Evolutionary conservation across 92 coral and sea anemone genomes (phyloP), one percentile per base, ranked within the genome.

Genomic region (Parazoanthus swiftii): DNA sequence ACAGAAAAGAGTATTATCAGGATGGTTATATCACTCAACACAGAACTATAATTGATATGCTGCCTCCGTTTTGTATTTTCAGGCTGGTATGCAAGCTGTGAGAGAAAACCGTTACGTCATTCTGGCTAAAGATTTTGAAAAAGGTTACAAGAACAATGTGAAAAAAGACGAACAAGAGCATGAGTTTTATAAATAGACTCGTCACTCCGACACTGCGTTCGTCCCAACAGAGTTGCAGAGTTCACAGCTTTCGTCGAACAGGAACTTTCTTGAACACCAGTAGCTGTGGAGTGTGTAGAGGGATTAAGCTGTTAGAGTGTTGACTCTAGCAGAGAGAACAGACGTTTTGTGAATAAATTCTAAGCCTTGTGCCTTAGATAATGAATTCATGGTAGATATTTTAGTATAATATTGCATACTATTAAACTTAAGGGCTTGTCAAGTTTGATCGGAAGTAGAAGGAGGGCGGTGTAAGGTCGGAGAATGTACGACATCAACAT

Each of bases 71-170:
- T 89, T 15, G 9, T 80, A 20, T 77, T 80, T 76, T 21, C 65
- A 96, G 99, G 99, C 99, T 90, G 99, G 99, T 46, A 96, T 96
- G 99, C 99, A 96, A 68, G 99, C 99, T 42, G 99, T 95, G 38
- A 84, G 99, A 71, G 99, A 97, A 81, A 97, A 97, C 88, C 94
- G 99, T 43, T 97, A 97, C 21, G 92, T 97, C 43, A 97, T 97
- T 89, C 86, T 95, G 71, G 93, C 97, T 63, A 95, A 97, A 85
- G 99, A 97, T 90, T 97, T 97, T 70, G 99, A 97, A 90, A 97
- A 97, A 85, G 99, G 99, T 4, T 97, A 97, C 95, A 97, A 97
- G 91, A 97, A 95, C 85, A 97, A 91, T 79, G 97, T 97, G 77
- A 96, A 97, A 90, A 97, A 97, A 84, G 99, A 95, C 67, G 99